Conservation (phyloP, 2,888 invertebrate species). For the Cephus pulcher region DNA sequence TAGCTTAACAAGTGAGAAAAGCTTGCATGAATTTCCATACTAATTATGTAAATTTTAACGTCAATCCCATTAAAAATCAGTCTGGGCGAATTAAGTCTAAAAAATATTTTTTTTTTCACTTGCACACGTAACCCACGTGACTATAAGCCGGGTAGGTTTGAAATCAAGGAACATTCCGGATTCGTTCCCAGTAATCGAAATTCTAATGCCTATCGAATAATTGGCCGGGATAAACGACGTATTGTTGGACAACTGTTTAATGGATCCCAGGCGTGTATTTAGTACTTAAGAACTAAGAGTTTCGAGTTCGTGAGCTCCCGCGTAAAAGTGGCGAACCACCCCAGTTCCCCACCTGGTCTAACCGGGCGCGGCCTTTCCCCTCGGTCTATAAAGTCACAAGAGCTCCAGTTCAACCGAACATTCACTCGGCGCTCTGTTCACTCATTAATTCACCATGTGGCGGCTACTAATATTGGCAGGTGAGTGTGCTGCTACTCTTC, state of each 20-base stretch:
- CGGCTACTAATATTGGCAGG: constrained; percentile 61
- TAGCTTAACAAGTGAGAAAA: not conserved
- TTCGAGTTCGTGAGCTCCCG: constrained; percentile 26
- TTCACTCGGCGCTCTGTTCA: constrained; percentile 58
- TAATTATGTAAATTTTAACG: not conserved
- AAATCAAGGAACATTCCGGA: not conserved
- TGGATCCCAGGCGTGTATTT: constrained; percentile 33
- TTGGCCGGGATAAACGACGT: not conserved
- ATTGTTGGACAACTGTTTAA: not conserved
- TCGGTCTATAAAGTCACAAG: constrained; percentile 63
- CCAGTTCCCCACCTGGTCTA: constrained; percentile 49
- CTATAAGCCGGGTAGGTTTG: not conserved
- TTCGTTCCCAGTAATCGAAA: not conserved
- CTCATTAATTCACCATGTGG: constrained; percentile 61
- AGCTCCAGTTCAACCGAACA: constrained; percentile 57
- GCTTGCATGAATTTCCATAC: not conserved
- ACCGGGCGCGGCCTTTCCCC: constrained; percentile 63
- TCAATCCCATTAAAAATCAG: not conserved
- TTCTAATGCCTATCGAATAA: not conserved
- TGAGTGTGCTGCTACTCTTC: constrained; percentile 44
- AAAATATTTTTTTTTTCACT: not conserved
- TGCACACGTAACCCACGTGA: not conserved
- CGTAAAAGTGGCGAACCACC: constrained; percentile 54
- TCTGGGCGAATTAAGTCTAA: not conserved
- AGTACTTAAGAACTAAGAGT: constrained; percentile 1